Percentiles rank a stretch among this genome's conserved stretches.
phyloP scores from a whole-genome alignment of 2,113 vertebrate species.

The Dicentrarchus labrax region DNA sequence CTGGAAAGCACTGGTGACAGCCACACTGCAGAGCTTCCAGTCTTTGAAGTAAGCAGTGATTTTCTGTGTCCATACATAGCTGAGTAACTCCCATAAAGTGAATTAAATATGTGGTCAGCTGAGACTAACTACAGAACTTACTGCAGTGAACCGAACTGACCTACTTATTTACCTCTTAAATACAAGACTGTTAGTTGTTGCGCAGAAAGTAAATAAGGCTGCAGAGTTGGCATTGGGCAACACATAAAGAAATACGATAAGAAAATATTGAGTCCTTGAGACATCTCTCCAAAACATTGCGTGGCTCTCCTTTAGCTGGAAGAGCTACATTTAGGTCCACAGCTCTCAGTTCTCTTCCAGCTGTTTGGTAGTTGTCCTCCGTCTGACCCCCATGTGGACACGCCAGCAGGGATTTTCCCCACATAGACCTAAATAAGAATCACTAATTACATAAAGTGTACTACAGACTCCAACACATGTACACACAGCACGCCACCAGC shows the following conservation, averaged over 20 bases:
- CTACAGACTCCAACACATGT: neutral
- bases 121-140: constrained; percentile 3
- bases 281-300: neutral
- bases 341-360: neutral
- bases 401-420: neutral
- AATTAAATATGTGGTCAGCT: constrained; percentile 43
- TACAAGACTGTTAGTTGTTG: neutral
- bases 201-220: neutral
- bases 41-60: neutral
- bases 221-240: neutral
- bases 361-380: neutral
- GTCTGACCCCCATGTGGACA: neutral
- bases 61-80: constrained; percentile 11
- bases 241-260: neutral
- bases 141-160: constrained; percentile 17
- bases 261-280: neutral
- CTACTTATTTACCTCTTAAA: neutral
- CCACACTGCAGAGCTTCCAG: neutral
- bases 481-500: neutral
- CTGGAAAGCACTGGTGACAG: neutral
- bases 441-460: neutral
- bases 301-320: neutral
- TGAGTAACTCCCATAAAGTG: constrained; percentile 15
- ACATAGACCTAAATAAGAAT: neutral
- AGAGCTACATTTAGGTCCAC: neutral